Evolutionary conservation across 2,113 vertebrate genomes (phyloP).

Genomic region (Scartelaos histophorus): DNA sequence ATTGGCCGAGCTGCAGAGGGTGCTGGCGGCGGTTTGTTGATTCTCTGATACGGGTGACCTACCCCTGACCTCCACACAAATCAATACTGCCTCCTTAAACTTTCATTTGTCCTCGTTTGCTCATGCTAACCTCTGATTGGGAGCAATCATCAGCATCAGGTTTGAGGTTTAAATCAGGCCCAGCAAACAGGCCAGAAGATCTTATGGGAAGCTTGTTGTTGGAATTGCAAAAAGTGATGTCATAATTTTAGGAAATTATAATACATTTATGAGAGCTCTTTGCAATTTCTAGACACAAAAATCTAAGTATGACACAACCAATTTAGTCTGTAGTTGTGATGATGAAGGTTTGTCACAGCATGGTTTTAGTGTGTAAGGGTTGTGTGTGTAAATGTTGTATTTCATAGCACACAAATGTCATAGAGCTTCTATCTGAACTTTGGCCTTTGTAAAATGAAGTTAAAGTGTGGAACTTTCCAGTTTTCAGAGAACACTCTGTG

Average conservation of each 20-base stretch:
- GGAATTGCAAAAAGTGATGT: not conserved
- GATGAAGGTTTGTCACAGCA: not conserved
- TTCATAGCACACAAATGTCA: not conserved
- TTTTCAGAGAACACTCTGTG: constrained; percentile 61
- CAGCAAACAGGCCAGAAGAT: not conserved
- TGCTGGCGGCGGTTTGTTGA: constrained; percentile 75
- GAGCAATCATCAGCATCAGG: constrained; percentile 53
- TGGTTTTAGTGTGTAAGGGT: not conserved
- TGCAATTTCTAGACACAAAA: not conserved
- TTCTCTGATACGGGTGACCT: constrained; percentile 70
- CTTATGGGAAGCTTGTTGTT: not conserved
- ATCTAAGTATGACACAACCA: not conserved
- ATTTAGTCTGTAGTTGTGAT: not conserved
- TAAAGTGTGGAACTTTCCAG: constrained; percentile 55
- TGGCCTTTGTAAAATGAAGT: constrained; percentile 25
- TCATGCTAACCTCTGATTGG: constrained; percentile 48
- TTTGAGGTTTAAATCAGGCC: constrained; percentile 9
- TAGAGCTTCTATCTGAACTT: constrained; percentile 4
- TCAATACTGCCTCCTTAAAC: constrained; percentile 75
- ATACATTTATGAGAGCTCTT: too few species aligned
- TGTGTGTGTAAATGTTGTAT: not conserved
- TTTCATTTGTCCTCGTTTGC: constrained; percentile 74
- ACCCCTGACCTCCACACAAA: constrained; percentile 66
- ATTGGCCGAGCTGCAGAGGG: constrained; percentile 65
- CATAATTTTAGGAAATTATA: not conserved